Evolutionary conservation across 2,113 vertebrate genomes (phyloP), one percentile per base, ranked within the genome.

Genomic region (Percina caprodes): DNA sequence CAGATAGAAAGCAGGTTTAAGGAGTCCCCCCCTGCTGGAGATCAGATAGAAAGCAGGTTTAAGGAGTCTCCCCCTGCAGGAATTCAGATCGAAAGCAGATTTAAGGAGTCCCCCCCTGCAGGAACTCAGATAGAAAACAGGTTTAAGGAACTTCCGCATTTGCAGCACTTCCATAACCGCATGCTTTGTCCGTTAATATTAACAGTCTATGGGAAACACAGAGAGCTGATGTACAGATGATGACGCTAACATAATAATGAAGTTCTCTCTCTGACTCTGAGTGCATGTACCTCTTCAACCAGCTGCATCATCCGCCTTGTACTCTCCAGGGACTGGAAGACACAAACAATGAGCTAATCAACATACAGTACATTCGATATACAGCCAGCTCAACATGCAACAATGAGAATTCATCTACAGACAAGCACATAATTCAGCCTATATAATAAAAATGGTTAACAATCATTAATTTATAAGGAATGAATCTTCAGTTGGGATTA

Each of bases 231-330:
- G 68, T 11, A 19, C n/a, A 49, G 61, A 42, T 26, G 61, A 73
- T 45, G 55, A 61, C 5, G 26, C 30, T 35, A 70, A 21, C 35
- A 13, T 63, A n/a, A 55, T 77, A 23, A 82, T 51, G 21, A 70
- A 9, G 48, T 75, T 69, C 72, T 62, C 15, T 39, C 39, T 74
- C 46, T 49, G 12, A 10, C 4, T 48, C 12, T 51, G 26, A 69
- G 56, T 49, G 79, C 39, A 11, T 60, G 15, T 91, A 96, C 96
- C 95, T 95, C 94, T 54, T 96, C 96, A 7, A 94, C 92, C 58
- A 96, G 79, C 73, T 94, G 92, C 78, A 93, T 86, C 95, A 96
- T 96, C 60, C 95, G 59, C n/a, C 95, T 83, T 0, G 96, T 96
- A 88, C 94, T 94, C 54, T 96, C 95, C 84, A 96, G 88, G 4